Base-by-base conservation (phyloP, 1,140 invertebrate genomes). In the Brachionus koreanus region DNA sequence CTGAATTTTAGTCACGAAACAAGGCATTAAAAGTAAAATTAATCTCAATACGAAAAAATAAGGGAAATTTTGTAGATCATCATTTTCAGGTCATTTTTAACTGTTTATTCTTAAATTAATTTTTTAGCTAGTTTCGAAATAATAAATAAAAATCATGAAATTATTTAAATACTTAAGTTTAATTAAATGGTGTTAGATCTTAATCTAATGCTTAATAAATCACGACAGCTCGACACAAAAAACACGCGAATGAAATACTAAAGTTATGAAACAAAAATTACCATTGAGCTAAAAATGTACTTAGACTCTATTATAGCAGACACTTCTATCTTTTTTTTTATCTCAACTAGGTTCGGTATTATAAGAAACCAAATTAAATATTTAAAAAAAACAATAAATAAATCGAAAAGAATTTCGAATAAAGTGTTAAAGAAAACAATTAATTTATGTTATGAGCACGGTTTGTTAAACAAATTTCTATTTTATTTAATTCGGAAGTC, bases 401-500 rank as follows among this genome's bases (percentile, higher is more conserved):
- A 19, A 19, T 57, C 49, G 49, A 57, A 57, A 57, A 57, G 49
- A 57, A 57, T 57, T 57, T 57, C n/a, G 49, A 57, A 57, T 19
- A 57, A 57, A 57, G 49, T 57, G 49, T 57, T 57, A 57, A 57
- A 19, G 19, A 57, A 57, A 57, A 25, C 49, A 57, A 57, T 57
- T 57, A 57, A 5, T 57, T 19, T 19, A 57, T 19, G 49, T 57
- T 19, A 25, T 57, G 49, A 57, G 49, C 49, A 57, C 49, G 49
- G 49, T 57, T 57, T 57, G 49, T 57, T 57, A 19, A 57, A 57
- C 49, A 57, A 57, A 57, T 57, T 57, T 57, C 19, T 57, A 57
- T 57, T 57, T 57, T 57, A 57, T 57, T 57, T 57, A 57, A 57
- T 57, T 57, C 49, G 49, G 49, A 57, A 57, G 49, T 57, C 49